Conservation (phyloP, 2,797 vertebrate species). For the Syncerus caffer region DNA sequence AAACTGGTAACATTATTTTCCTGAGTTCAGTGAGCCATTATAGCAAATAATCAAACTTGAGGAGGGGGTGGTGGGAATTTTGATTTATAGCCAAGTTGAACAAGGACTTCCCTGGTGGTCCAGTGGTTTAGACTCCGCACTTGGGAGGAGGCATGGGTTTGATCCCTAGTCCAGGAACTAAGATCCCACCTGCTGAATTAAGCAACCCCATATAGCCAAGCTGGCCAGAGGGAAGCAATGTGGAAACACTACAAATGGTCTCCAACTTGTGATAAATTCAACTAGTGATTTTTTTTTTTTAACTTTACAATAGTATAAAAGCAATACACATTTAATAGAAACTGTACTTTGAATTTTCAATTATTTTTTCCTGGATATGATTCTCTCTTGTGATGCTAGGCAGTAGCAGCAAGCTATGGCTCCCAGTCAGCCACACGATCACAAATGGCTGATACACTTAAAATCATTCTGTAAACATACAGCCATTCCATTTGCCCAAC, state of each 20-base stretch:
- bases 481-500: background rate
- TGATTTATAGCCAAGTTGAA: background rate
- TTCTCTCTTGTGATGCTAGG: background rate
- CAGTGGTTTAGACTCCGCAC: background rate
- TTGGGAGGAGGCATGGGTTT: background rate
- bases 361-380: background rate
- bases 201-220: background rate
- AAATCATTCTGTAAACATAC: background rate
- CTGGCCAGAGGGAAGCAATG: background rate
- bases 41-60: background rate
- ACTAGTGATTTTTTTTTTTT: background rate
- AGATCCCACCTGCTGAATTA: background rate
- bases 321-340: background rate
- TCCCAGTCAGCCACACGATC: background rate
- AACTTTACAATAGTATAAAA: background rate
- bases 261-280: background rate
- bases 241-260: background rate
- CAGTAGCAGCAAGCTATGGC: background rate
- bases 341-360: background rate
- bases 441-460: background rate
- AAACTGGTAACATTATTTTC: background rate
- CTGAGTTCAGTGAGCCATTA: background rate
- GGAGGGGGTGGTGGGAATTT: background rate
- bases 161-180: background rate
- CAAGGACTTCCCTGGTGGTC: background rate